Base-by-base conservation (phyloP, 2,888 invertebrate species). In the Agrilus cyanescens region DNA sequence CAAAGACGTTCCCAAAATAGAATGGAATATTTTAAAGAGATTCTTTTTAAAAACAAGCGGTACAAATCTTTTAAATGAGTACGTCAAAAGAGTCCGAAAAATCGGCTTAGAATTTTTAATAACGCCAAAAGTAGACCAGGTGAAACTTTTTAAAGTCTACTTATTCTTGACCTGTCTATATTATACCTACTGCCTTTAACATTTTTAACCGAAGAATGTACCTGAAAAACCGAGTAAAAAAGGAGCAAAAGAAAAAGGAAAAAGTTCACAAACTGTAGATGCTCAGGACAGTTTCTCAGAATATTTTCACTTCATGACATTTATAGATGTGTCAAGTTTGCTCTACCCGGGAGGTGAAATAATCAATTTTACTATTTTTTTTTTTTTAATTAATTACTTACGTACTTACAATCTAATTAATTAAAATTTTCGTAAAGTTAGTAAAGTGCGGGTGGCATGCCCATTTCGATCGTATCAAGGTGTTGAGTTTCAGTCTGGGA, bases 301-400 rank as follows among this genome's bases (percentile, higher is more conserved):
- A 20, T 58, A 44, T 46, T 50, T 67, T 35, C 66, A 68, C 48
- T 52, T 63, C 7, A 65, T 65, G 63, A 59, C 59, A 1, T 47
- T 59, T 16, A 43, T 63, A 12, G 63, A 67, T 53, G 44, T 66
- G 12, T 56, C 60, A 5, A 46, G 57, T 15, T 49, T 67, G 18
- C 45, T 66, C 18, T 65, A 64, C 56, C 66, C 66, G 10, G 66
- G 66, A 43, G 57, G 61, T 57, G 49, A 41, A n/a, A n/a, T n/a
- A 37, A 12, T 10, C 31, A 13, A 15, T 31, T 30, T 20, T 2
- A 18, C 37, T 7, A 16, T 18, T 35, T 40, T 36, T 15, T 10
- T 13, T 6, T 16, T 29, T n/a, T 16, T n/a, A 13, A 18, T 35
- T 32, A 13, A n/a, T 12, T 35, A 15, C 36, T 33, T 36, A n/a